Evolutionary conservation across 2,797 vertebrate genomes (phyloP), one percentile per base, ranked within the genome.

Genomic region (Rhabdophis nuchalis): DNA sequence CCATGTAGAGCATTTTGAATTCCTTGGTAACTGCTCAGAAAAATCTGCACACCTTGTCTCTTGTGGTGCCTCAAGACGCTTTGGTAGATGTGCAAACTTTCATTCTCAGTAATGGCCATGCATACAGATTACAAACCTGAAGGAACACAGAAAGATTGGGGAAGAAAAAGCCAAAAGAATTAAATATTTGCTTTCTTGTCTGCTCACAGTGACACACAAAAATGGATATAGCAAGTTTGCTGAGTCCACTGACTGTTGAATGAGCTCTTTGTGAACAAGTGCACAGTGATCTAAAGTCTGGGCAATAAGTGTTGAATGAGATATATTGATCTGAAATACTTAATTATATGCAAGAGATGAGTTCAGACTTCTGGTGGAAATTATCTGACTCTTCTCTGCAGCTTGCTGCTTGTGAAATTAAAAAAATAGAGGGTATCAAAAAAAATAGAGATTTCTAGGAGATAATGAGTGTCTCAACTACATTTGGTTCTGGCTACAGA

Each of bases 171-270:
- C 46, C 77, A 92, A 50, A 50, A 29, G 32, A 36, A 36, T 91
- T 90, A 93, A 85, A 88, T 25, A 90, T 92, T 88, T 90, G 72
- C 91, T 93, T 68, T 8, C 64, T 87, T 16, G 6, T 64, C 86
- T 82, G 25, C 50, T 77, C 54, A 53, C 54, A 36, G 50, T 18
- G 25, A 18, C 53, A 68, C 36, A 68, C 23, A 27, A 8, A 90
- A 32, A 60, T 87, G 61, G 14, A 27, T 36, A 23, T 61, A 85
- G 50, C 46, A 60, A 16, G 56, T 16, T 82, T 87, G 41, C 36
- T 53, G 23, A 90, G 56, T 60, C 41, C 16, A 32, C 8, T 53
- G 20, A 18, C 4, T 90, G 46, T 14, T 82, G 46, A 82, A 20
- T 16, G 60, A 41, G 61, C 53, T 27, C 53, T 72, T 50, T 32